Evolutionary conservation across 1,140 invertebrate genomes (phyloP), one percentile per base, ranked within the genome.

Genomic region (Copidosoma floridanum): DNA sequence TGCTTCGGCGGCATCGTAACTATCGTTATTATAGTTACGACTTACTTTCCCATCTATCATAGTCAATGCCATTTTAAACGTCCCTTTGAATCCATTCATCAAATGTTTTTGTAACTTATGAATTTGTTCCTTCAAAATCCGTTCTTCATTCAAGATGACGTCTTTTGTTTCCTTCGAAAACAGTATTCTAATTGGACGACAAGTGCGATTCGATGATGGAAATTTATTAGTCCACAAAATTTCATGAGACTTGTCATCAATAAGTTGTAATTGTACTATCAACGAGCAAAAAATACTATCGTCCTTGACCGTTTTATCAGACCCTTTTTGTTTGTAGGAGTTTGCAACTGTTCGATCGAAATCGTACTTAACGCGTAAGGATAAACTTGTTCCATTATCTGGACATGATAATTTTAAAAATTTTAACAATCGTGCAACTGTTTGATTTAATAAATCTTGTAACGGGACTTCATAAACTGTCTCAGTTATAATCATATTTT

Each of bases 361-460:
- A 14, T 14, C 32, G 14, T 37, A 37, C 32, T 37, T 37, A 8
- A 37, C 14, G 7, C 14, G 7, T 8, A 37, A 37, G 7, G 7
- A 7, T 37, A 37, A 37, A 8, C 14, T 37, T 37, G 32, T 37
- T 37, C 14, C 32, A 37, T 37, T 37, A 8, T 37, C 32, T 37
- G 32, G 32, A 37, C 7, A 37, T 8, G 14, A 37, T 37, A 44
- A 23, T n/a, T 54, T 41, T 41, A 55, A 26, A 29, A 5, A 47
- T 12, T 47, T 10, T 29, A 57, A 56, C 40, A 56, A 20, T 29
- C 53, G 40, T 5, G 12, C 4, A 20, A 24, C n/a, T 6, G 53
- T 56, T 11, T 56, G 21, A 44, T 56, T 32, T 11, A 56, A 32
- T 56, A 56, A 56, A 29, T 23, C n/a, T 18, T 57, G 55, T 21